Evolutionary conservation across 2,888 invertebrate species (phyloP), one percentile per base, ranked within the genome.

Genomic region (Drosophila nr. medialis): DNA sequence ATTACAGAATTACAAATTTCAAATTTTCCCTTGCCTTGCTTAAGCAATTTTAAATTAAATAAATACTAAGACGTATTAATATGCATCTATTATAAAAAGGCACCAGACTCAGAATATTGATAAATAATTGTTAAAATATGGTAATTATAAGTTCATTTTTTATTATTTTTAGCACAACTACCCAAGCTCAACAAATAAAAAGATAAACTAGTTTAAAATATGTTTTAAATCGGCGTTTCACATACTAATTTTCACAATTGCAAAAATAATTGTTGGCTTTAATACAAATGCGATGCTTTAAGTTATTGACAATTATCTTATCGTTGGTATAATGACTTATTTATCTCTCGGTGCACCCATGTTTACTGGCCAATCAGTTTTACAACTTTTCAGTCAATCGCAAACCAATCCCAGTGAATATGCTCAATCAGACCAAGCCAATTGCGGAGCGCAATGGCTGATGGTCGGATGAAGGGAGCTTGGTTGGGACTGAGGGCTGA

Each of bases 371-470:
- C 76, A 86, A 83, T 84, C 77, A 88, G 78, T 80, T 80, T 83
- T 71, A 77, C 73, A 78, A 80, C 76, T 75, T 87, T 85, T 73
- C 78, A 77, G 75, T 82, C 90, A 80, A 80, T 86, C 88, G 71
- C 62, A 72, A 82, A 72, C 68, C 86, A 77, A 87, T 69, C 78
- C 72, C 73, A 71, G 67, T 72, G 65, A 51, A 73, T 49, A 76
- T 61, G 71, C 78, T 67, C 88, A 90, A 79, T 81, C 86, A 88
- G 75, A 75, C 60, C 82, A 70, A 59, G 77, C 89, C 89, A 88
- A 86, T 86, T 83, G 83, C 67, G 60, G 66, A 38, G 56, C 49
- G 56, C 53, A 54, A 50, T 70, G 65, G 36, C 42, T 59, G 40
- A 30, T 50, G 24, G 64, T 38, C 64, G 62, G 55, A 32, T 51